A percentile compares a stretch with the other conserved stretches of the same genome.
Evolutionary conservation across 2,113 vertebrate species (phyloP).

Genomic region (Romanogobio albipinnatus): DNA sequence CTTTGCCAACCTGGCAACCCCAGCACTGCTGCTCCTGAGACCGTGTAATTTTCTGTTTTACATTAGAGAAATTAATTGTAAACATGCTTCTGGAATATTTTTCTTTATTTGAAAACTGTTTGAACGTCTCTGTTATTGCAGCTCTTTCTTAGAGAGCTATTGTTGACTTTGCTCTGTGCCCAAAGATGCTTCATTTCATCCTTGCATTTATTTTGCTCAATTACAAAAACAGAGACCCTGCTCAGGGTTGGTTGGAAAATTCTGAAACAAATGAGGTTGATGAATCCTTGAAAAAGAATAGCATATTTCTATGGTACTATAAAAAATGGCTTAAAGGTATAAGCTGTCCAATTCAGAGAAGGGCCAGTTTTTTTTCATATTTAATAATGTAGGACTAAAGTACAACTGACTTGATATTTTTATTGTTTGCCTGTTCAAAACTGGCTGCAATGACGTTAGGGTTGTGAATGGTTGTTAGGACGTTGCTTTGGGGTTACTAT

Average conservation of each 20-base stretch:
- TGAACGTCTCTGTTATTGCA: not conserved
- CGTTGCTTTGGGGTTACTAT: not conserved
- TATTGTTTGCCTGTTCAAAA: not conserved
- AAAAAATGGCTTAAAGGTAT: not conserved
- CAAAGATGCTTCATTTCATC: not conserved
- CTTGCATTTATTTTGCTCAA: constrained; percentile 17
- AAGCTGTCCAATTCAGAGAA: not conserved
- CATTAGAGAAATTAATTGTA: constrained; percentile 10
- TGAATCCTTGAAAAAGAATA: not conserved
- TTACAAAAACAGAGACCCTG: not conserved
- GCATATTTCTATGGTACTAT: not conserved
- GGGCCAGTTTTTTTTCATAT: not conserved
- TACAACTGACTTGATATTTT: not conserved
- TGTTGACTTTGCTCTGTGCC: not conserved
- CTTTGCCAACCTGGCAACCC: constrained; percentile 39
- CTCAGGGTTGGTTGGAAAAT: constrained; percentile 1
- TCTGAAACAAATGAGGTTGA: not conserved
- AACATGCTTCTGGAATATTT: constrained; percentile 23
- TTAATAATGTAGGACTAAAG: not conserved
- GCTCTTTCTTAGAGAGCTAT: not conserved
- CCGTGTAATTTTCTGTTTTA: constrained; percentile 36
- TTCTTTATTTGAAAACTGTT: not conserved
- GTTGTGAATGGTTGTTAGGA: not conserved
- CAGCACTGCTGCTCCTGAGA: constrained; percentile 14
- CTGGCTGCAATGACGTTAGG: not conserved